Base-by-base conservation (phyloP, 2,888 invertebrate genomes). In the Latrodectus hesperus region DNA sequence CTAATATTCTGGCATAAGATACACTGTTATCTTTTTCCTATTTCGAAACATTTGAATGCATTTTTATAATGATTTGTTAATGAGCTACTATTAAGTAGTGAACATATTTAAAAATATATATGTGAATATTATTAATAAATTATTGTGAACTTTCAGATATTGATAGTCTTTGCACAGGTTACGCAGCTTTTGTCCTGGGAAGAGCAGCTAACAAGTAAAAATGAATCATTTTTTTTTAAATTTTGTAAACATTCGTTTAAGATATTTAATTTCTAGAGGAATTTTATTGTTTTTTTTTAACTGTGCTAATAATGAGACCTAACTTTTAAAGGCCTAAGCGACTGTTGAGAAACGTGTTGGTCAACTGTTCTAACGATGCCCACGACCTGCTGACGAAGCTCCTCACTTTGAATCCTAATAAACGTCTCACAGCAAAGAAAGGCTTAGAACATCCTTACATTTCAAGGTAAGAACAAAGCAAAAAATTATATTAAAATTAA, bases 131-230 rank as follows among this genome's bases (percentile, higher is more conserved):
- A 38, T 6, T 0, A 4, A 38, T 38, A 38, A 38, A 38, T 38
- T 38, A 38, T 38, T 38, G 0, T 3, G n/a, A n/a, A 38, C 74
- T 90, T 91, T 11, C 91, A 93, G 93, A 93, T 91, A 92, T 93
- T 79, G 92, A 92, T 60, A 93, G 93, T 88, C 91, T 93, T 73
- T 91, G 91, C 71, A 89, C 91, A 71, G 91, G 91, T 55, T 91
- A 91, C 89, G 90, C 91, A 51, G 88, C 90, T 55, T 89, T 90
- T 14, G 89, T 92, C 49, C 86, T 96, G 52, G 95, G 95, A 91
- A 94, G 94, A 88, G 95, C 95, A 72, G 94, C 95, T 64, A 93
- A 94, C n/a, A 90, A 89, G 90, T 90, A 89, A 78, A n/a, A 22
- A 38, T 26, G n/a, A 60, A 60, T 16, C 3, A 11, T 55, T 16